A percentile compares a stretch with the other conserved stretches of the same genome.
Conservation (phyloP, 2,113 vertebrate species). For the Eubucco bourcierii region DNA sequence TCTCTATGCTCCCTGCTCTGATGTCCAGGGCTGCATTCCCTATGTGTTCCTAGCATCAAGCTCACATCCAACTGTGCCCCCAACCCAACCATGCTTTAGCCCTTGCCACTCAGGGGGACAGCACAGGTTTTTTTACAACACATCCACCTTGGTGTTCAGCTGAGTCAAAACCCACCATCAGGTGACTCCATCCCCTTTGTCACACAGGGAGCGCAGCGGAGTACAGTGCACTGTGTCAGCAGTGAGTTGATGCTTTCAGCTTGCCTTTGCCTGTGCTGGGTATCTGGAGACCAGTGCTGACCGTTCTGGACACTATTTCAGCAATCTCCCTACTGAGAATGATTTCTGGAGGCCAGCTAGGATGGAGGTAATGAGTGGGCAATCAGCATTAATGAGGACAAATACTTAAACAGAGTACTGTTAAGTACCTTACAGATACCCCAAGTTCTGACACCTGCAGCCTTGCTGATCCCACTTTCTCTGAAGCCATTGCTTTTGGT, state of each 20-base stretch:
- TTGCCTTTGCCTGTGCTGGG: not conserved
- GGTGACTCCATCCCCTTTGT: not conserved
- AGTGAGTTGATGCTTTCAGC: rapidly evolving
- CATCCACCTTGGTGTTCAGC: rapidly evolving
- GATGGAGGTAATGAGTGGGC: not conserved
- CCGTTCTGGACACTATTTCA: not conserved
- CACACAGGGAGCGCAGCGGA: rapidly evolving
- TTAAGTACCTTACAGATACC: not conserved
- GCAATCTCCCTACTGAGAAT: not conserved
- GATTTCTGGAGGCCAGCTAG: not conserved
- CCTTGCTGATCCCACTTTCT: not conserved
- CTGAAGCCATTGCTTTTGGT: not conserved
- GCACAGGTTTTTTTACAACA: not conserved
- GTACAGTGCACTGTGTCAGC: not conserved
- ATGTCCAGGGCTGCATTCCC: not conserved
- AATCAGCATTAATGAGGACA: not conserved
- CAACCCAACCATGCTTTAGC: not conserved
- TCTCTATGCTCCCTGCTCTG: not conserved
- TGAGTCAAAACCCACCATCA: not conserved
- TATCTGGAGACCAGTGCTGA: not conserved
- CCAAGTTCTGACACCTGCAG: not conserved
- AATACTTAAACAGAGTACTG: not conserved
- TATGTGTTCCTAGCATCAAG: not conserved
- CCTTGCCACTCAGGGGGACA: not conserved
- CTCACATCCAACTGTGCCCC: not conserved